Base-by-base conservation (phyloP, 2,888 invertebrate species). In the Anodontia alba region DNA sequence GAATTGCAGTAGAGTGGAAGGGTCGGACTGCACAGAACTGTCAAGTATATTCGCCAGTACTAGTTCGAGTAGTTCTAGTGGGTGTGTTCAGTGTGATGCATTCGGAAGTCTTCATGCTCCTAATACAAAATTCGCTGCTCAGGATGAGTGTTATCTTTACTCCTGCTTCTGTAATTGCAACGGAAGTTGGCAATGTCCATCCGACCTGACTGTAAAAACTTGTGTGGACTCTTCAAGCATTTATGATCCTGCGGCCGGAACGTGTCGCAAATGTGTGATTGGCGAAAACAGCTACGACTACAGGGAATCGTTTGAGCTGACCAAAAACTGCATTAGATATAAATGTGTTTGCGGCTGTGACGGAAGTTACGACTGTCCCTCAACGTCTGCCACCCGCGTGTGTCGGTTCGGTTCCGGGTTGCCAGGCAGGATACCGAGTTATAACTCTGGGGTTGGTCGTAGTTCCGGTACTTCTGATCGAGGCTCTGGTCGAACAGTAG, bases 281-380 rank as follows among this genome's bases (percentile, higher is more conserved):
- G 81, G 84, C 3, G 33, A 57, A 1, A 51, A 84, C 23, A 54
- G 23, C 20, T 86, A 87, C 36, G 73, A 77, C 31, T 77, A 83
- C 69, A 76, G 74, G 3, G 73, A 79, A 0, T 23, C 20, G 7
- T 86, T 86, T 70, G 75, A 77, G n/a, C 31, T 78, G 2, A 69
- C 80, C 2, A 73, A 78, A 8, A 72, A 80, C n/a, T 86, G 86
- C 51, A 68, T 77, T 1, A 74, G 83, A 1, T 88, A 84, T 36
- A 67, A 70, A 38, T 89, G 92, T 72, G 76, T 78, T 15, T 92
- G 92, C 70, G 84, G 84, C 69, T 91, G 91, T 73, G 90, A 92
- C 72, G 92, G 92, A 15, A 76, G 87, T 1, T 91, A 90, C 86
- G 73, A 81, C 54, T 92, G 92, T 69, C 91, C 92, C 0, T 85